Conservation (phyloP, 1,140 invertebrate species). For the Penaeus japonicus region DNA sequence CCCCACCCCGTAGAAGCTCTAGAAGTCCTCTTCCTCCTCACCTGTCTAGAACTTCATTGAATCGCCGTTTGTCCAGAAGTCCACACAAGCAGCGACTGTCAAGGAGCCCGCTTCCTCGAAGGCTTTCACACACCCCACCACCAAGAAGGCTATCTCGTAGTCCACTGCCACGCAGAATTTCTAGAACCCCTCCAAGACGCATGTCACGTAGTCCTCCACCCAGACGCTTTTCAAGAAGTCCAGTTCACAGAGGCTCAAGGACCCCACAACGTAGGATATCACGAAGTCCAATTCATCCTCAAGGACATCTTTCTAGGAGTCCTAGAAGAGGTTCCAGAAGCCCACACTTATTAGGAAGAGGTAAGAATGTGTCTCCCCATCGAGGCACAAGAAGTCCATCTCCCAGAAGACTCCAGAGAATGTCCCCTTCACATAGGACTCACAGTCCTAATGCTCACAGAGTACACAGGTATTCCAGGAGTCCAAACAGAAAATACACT, state of each 20-base stretch:
- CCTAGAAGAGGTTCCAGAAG: not conserved
- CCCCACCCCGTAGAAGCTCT: not conserved
- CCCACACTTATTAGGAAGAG: not conserved
- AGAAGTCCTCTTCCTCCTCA: not conserved
- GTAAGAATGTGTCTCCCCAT: not conserved
- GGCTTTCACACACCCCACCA: constrained; percentile 19
- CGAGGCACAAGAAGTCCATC: constrained; percentile 25
- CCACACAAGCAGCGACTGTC: not conserved
- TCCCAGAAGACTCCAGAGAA: constrained; percentile 15
- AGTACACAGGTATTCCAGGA: constrained; percentile 21
- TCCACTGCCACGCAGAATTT: not conserved
- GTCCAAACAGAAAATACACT: constrained; percentile 17
- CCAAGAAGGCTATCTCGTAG: constrained; percentile 15
- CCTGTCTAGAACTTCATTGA: too few relatives aligned
- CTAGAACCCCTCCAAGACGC: constrained; percentile 16
- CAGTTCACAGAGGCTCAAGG: not conserved
- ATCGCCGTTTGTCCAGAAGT: constrained; percentile 21
- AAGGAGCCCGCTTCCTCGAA: constrained; percentile 10
- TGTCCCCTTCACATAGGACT: constrained; percentile 32
- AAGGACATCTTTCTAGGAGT: not conserved
- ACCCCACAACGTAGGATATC: not conserved
- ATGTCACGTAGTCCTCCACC: constrained; percentile 31
- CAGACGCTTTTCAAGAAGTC: constrained; percentile 19
- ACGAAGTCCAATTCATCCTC: not conserved
- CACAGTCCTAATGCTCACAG: constrained; percentile 25